phyloP scores from a whole-genome alignment of 2,888 invertebrate species.

The Orthosia gracilis region DNA sequence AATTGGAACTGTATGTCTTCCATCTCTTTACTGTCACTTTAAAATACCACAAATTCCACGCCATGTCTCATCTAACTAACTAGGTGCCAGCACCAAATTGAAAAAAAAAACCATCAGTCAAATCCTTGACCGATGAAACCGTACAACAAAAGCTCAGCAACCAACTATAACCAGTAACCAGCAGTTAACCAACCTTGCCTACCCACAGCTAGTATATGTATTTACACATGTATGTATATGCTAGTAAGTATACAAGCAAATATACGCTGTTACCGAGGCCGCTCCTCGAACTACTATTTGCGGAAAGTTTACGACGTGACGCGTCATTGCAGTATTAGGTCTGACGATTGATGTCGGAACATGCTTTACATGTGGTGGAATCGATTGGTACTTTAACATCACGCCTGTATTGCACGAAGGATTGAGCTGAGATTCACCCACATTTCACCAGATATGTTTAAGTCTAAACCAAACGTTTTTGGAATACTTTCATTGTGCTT shows the following conservation, averaged over 20 bases:
- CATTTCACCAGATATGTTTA: too few species aligned
- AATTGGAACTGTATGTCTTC: too few species aligned
- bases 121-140: background rate
- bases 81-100: background rate
- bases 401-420: too few species aligned
- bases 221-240: background rate
- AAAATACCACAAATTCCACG: background rate
- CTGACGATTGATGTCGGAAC: constrained; percentile 39
- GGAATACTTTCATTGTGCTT: too few species aligned
- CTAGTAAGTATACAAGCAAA: constrained; percentile 40
- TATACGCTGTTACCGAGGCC: constrained; percentile 62
- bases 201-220: constrained; percentile 4
- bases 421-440: too few species aligned
- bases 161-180: constrained; percentile 9
- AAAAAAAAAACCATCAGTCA: too few species aligned
- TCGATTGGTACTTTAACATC: background rate
- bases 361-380: background rate
- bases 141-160: constrained; percentile 1
- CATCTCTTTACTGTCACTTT: too few species aligned
- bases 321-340: constrained; percentile 27
- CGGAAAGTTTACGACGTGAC: constrained; percentile 63
- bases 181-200: constrained; percentile 33
- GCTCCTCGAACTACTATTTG: constrained; percentile 59
- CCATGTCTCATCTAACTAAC: background rate
- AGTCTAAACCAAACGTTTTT: too few species aligned